Percentiles rank a stretch among this genome's conserved stretches.
Conservation (phyloP, 2,888 invertebrate genomes). For the Metellina segmentata region DNA sequence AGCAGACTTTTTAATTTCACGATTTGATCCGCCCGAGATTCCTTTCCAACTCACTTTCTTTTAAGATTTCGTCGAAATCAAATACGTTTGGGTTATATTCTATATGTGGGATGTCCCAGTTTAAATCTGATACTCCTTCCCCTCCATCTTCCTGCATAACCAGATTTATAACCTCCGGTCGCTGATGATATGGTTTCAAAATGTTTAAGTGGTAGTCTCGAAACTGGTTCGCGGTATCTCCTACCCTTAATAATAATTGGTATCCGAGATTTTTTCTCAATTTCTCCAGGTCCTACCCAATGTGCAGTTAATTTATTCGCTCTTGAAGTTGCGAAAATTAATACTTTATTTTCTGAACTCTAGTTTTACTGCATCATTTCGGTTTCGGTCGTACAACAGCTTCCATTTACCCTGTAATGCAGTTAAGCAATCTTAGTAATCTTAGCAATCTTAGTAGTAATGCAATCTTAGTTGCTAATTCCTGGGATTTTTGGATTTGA, state of each 20-base stretch:
- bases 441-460: too few relatives aligned
- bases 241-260: conserved; percentile 10
- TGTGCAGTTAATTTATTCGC: background rate
- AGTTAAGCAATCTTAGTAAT: too few relatives aligned
- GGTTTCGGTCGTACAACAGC: conserved; percentile 23
- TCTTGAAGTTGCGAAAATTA: background rate
- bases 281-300: background rate
- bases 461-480: conserved; percentile 11
- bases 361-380: background rate
- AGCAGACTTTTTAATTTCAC: background rate
- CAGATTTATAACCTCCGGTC: background rate
- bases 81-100: conserved; percentile 4
- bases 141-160: background rate
- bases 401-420: background rate
- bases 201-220: background rate
- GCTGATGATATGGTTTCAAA: background rate
- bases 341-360: background rate
- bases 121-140: background rate
- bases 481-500: background rate
- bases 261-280: background rate
- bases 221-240: background rate
- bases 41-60: background rate
- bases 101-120: conserved; percentile 10
- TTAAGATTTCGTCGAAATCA: background rate
- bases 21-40: too few relatives aligned